Conservation (phyloP, 2,888 invertebrate species). For the Acholoe squamosa region DNA sequence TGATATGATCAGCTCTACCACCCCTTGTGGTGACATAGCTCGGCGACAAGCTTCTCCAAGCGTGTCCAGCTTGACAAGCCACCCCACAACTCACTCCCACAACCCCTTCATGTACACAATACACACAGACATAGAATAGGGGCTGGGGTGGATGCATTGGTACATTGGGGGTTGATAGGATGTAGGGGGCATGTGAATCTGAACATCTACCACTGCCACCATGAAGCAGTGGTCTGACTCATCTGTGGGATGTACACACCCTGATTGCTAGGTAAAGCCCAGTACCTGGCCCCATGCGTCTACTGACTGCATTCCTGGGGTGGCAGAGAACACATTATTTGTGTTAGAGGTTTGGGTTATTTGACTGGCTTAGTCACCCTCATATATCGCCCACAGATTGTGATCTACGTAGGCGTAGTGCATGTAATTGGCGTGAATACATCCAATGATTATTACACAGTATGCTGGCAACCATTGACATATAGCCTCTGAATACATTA, state of each 20-base stretch:
- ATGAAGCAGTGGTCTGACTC: background rate
- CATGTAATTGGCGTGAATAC: slow-evolving; percentile 13
- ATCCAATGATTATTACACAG: background rate
- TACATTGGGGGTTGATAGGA: background rate
- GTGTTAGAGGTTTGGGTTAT: too few species aligned
- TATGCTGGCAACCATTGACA: background rate
- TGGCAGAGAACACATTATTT: background rate
- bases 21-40: background rate
- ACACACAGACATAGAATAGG: background rate
- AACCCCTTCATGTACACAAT: too few species aligned
- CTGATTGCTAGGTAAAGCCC: background rate
- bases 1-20: slow-evolving; percentile 32
- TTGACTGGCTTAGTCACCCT: background rate
- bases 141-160: background rate
- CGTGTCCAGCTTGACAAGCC: background rate
- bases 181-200: slow-evolving; percentile 17
- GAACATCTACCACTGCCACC: background rate
- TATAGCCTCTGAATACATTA: too few species aligned
- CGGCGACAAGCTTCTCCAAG: background rate
- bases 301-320: too few species aligned
- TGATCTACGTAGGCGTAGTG: background rate
- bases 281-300: too few species aligned
- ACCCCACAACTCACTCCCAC: slow-evolving; percentile 34
- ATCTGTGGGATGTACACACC: background rate
- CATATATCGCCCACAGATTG: background rate